Evolutionary conservation across 2,888 invertebrate species (phyloP).

Genomic region (Plebejus argus): DNA sequence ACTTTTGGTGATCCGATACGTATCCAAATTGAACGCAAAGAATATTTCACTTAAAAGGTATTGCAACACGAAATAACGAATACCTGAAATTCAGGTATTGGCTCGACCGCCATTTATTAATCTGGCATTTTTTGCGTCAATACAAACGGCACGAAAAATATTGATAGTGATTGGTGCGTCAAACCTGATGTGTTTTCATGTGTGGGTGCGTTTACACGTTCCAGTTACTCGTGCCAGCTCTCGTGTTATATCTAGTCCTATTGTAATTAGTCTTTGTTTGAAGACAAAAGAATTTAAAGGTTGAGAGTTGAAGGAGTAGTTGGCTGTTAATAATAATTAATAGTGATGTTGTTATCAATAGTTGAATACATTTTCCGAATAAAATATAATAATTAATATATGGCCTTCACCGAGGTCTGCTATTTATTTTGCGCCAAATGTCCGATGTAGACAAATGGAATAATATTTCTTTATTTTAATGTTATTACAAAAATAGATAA

Average conservation of each 20-base stretch:
- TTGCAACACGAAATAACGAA: constrained; percentile 11
- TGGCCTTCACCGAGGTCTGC: too few relatives aligned
- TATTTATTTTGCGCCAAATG: too few relatives aligned
- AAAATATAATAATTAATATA: too few relatives aligned
- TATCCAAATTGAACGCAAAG: neutral
- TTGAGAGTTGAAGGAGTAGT: neutral
- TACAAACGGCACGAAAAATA: constrained; percentile 50
- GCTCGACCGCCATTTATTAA: constrained; percentile 46
- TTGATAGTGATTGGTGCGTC: constrained; percentile 45
- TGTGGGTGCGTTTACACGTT: neutral
- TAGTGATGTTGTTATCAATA: neutral
- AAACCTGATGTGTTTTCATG: constrained; percentile 43
- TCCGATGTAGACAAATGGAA: too few relatives aligned
- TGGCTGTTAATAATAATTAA: neutral
- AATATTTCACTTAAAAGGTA: constrained; percentile 11
- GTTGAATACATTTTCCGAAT: too few relatives aligned
- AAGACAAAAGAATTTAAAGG: neutral
- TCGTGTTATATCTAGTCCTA: neutral
- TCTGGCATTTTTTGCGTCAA: constrained; percentile 44
- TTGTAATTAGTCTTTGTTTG: neutral
- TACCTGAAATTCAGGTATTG: constrained; percentile 50
- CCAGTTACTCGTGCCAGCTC: neutral
- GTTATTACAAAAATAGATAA: too few relatives aligned
- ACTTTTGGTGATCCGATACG: neutral
- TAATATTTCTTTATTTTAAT: too few relatives aligned